A percentile compares a stretch with the other conserved stretches of the same genome.
These are phyloP conservation scores for Aphyosemion australe DNA, from an alignment of 2,113 vertebrate genomes.

Conservation along the genomic window DNA sequence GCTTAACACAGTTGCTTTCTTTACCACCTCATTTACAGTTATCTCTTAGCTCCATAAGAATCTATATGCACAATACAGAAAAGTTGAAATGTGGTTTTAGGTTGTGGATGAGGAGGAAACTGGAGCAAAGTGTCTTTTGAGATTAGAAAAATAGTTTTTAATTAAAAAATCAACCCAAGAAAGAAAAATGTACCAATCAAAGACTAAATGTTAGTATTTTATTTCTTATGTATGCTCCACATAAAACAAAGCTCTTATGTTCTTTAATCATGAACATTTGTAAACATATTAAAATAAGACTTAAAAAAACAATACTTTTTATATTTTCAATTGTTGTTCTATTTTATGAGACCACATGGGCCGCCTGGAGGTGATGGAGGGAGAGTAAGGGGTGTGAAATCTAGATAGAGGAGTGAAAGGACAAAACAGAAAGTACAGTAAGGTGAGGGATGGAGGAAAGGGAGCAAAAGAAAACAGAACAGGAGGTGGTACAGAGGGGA, in stretches of 20 bases:
- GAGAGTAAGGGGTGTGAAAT: background rate
- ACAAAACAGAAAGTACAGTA: background rate
- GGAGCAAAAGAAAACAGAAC: conserved; percentile 42
- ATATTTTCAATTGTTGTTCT: background rate
- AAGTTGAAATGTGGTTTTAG: no score
- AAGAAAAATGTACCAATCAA: no score
- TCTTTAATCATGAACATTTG: background rate
- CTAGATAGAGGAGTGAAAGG: background rate
- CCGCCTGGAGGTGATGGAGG: no score
- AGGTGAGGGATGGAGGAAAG: conserved; percentile 26
- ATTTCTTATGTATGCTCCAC: no score
- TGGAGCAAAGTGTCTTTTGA: conserved; percentile 18
- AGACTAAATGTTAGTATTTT: no score
- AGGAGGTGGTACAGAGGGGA: conserved; percentile 55
- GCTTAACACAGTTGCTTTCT: conserved; percentile 17
- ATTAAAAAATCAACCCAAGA: no score
- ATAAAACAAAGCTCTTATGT: background rate
- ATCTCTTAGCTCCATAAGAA: conserved; percentile 3
- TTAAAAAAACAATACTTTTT: background rate
- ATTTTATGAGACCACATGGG: background rate
- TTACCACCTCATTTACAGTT: conserved; percentile 51
- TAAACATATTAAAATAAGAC: background rate
- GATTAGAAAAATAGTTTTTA: conserved; percentile 5
- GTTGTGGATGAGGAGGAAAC: background rate
- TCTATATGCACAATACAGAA: background rate